phyloP scores from a whole-genome alignment of 2,797 vertebrate genomes.

The Botia kubotai region DNA sequence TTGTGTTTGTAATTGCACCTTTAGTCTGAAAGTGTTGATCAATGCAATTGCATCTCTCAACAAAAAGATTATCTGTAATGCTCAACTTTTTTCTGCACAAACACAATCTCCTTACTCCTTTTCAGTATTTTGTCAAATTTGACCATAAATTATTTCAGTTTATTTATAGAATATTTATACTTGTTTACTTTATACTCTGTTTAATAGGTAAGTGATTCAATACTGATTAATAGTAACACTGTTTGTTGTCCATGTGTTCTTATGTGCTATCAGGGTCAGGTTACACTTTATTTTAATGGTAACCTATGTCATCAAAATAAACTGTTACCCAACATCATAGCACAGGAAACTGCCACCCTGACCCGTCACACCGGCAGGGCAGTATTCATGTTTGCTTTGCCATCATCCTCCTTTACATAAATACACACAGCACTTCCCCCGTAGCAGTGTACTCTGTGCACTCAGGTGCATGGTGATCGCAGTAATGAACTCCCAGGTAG shows the following conservation, averaged over 20 bases:
- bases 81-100: neutral
- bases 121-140: neutral
- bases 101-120: neutral
- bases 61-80: neutral
- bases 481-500: constrained; percentile 94
- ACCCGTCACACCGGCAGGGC: neutral
- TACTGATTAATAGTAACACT: neutral
- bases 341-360: constrained; percentile 2
- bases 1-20: neutral
- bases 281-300: too few relatives aligned
- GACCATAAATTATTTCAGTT: too few relatives aligned
- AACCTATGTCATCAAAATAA: too few relatives aligned
- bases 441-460: constrained; percentile 77
- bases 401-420: constrained; percentile 32
- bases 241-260: neutral
- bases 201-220: neutral
- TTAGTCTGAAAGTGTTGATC: neutral
- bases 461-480: constrained; percentile 89
- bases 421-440: constrained; percentile 47
- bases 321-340: neutral
- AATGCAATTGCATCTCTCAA: neutral
- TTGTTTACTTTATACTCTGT: too few relatives aligned
- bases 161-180: too few relatives aligned
- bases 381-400: constrained; percentile 18
- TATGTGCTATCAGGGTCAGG: neutral